Percentiles rank a stretch among this genome's conserved stretches.
Conservation (phyloP, 2,113 vertebrate species). For the Elanus axillaris region DNA sequence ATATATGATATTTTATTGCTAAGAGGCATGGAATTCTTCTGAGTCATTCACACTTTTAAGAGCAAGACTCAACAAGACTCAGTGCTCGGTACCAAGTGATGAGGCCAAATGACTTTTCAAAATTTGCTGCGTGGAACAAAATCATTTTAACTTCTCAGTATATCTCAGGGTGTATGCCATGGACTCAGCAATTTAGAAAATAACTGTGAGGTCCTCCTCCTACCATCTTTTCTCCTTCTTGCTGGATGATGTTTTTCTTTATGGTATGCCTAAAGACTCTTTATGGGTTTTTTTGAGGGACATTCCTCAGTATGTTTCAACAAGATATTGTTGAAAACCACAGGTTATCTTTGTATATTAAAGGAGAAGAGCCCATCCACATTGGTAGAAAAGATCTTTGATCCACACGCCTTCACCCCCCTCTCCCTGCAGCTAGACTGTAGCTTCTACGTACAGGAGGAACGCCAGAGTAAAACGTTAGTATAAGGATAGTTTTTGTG, state of each 20-base stretch:
- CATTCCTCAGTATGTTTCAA: neutral
- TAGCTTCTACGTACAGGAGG: neutral
- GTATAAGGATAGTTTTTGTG: neutral
- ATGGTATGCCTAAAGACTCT: neutral
- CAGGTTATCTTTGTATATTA: neutral
- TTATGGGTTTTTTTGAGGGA: neutral
- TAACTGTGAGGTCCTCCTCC: neutral
- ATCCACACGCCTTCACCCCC: accelerated
- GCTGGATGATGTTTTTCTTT: neutral
- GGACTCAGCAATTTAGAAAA: neutral
- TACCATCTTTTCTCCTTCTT: neutral
- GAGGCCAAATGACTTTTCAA: neutral
- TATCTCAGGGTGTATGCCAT: neutral
- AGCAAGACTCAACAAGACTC: neutral
- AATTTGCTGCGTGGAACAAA: neutral
- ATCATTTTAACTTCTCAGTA: neutral
- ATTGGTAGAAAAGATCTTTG: neutral
- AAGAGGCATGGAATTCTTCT: neutral
- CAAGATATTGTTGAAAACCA: neutral
- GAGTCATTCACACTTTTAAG: neutral
- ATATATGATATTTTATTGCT: neutral
- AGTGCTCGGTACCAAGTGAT: neutral
- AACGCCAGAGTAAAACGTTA: neutral
- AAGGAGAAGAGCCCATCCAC: neutral
- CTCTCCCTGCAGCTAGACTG: accelerated